Base-by-base conservation (phyloP, 2,797 vertebrate species). In the Sandelia bainsii region DNA sequence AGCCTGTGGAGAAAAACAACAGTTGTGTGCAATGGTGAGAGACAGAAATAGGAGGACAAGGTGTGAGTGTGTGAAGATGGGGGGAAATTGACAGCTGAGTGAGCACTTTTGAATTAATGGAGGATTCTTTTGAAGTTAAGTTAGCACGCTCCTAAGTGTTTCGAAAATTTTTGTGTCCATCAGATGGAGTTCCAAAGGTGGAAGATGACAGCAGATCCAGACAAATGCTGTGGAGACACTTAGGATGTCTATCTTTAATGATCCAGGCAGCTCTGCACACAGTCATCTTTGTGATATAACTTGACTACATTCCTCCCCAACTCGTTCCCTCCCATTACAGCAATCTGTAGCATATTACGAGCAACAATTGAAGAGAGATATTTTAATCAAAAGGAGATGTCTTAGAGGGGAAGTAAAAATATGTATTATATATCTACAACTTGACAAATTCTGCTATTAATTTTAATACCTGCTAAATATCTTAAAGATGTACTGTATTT, bases 391-490 rank as follows among this genome's bases (percentile, higher is more conserved):
- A 90, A 88, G 69, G 70, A 89, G 62, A 85, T 81, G 80, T 92
- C 85, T 79, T 79, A 42, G 61, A 75, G 75, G 80, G 54, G 75
- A 80, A 73, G 71, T 81, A 75, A 76, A 82, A 83, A 69, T 69
- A 77, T 86, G 62, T 75, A 85, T 81, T 75, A 89, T 89, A 81
- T 72, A 90, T 90, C 81, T 82, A 53, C 88, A 91, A 80, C 44
- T 67, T 74, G 51, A 23, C 79, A 83, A 54, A 75, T 72, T 82
- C 72, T 87, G 78, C 79, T 87, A 90, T 92, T 85, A 77, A 89
- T 91, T 90, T 87, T 81, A 87, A 93, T 78, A 83, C 53, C 71
- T 84, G 65, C 87, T 89, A 87, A 91, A 92, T 90, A 91, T 91
- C 84, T 91, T 82, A 91, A 87, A 89, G 82, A 90, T 87, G 81